Evolutionary conservation across 2,888 invertebrate species (phyloP).

Genomic region (Capitulum mitella): DNA sequence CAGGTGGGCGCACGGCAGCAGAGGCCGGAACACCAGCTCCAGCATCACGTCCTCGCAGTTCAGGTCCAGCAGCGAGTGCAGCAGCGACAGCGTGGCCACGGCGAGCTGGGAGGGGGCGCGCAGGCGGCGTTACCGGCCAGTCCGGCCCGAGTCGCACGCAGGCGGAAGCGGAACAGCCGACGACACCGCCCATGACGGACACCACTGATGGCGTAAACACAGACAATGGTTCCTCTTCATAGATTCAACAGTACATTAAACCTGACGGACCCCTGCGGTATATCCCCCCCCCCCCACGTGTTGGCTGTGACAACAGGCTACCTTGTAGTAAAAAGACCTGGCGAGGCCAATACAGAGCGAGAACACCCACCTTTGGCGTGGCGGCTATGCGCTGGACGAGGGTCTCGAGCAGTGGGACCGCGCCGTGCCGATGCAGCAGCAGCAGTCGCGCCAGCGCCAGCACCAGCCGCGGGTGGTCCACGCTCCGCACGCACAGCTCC

Average conservation of each 20-base stretch:
- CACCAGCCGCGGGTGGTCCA: slow-evolving; percentile 74
- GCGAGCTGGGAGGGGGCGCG: slow-evolving; percentile 60
- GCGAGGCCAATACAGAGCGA: neutral
- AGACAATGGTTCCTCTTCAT: no score
- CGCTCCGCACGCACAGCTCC: slow-evolving; percentile 78
- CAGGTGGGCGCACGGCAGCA: slow-evolving; percentile 71
- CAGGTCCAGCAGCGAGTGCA: slow-evolving; percentile 80
- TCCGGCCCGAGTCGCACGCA: no score
- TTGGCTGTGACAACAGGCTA: no score
- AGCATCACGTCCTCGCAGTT: slow-evolving; percentile 96
- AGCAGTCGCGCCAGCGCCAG: slow-evolving; percentile 77
- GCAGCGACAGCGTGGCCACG: slow-evolving; percentile 78
- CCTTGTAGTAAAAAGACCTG: no score
- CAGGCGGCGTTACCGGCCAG: no score
- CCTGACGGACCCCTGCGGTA: no score
- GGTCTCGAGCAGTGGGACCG: slow-evolving; percentile 68
- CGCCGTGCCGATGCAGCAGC: slow-evolving; percentile 73
- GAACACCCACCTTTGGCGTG: slow-evolving; percentile 58
- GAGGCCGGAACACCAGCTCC: slow-evolving; percentile 76
- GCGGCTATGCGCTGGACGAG: slow-evolving; percentile 70
- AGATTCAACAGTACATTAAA: no score
- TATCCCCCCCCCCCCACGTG: neutral
- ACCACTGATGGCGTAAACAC: no score
- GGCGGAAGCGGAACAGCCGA: no score
- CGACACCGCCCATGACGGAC: no score